phyloP scores from a whole-genome alignment of 2,113 vertebrate genomes.

The Turnix velox region DNA sequence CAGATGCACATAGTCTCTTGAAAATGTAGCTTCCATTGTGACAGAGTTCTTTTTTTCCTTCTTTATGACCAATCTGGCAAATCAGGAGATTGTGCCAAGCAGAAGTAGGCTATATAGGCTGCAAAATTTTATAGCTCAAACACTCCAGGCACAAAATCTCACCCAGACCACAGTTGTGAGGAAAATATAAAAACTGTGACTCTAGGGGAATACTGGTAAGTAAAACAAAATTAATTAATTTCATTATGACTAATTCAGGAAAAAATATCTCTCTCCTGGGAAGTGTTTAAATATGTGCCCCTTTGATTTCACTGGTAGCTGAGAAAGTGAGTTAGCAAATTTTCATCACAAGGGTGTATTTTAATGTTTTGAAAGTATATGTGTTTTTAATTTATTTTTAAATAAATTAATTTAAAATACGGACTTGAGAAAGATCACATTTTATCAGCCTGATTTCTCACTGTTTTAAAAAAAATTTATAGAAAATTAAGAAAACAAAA shows the following conservation, averaged over 20 bases:
- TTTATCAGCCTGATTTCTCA: too few relatives aligned
- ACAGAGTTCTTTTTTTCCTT: slow-evolving; percentile 23
- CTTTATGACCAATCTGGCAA: neutral
- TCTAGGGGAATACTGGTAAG: neutral
- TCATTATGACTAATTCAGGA: slow-evolving; percentile 18
- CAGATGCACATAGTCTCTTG: neutral
- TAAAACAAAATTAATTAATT: slow-evolving; percentile 31
- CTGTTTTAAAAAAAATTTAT: neutral
- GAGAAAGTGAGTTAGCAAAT: neutral
- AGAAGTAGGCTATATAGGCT: neutral
- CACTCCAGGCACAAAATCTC: neutral
- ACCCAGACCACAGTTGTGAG: neutral
- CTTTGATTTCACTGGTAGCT: slow-evolving; percentile 1
- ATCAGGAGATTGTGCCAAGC: neutral
- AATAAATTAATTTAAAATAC: neutral
- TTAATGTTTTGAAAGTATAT: neutral
- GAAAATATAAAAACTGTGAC: slow-evolving; percentile 1
- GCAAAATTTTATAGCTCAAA: neutral
- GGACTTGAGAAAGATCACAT: neutral
- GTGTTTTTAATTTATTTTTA: too few relatives aligned
- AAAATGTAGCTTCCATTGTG: slow-evolving; percentile 34
- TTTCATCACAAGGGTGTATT: neutral
- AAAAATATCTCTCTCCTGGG: neutral
- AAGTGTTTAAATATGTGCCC: neutral
- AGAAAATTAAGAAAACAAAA: neutral